These are phyloP conservation scores for Turritopsis rubra DNA, from an alignment of 30 jellyfish, hydroid and myxozoan species.

Conservation along the genomic window DNA sequence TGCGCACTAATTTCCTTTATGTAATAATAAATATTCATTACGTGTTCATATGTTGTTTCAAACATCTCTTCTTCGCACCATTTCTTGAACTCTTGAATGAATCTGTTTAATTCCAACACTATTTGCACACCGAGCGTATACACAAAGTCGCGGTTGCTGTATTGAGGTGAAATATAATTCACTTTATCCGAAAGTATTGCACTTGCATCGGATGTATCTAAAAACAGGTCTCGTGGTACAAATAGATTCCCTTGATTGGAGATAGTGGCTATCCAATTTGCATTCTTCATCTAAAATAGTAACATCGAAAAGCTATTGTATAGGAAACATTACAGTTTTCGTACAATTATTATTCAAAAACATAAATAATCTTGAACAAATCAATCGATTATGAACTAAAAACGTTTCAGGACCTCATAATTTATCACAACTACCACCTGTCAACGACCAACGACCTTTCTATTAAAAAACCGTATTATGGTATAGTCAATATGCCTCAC, in stretches of 20 bases:
- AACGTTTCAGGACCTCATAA: too few species aligned
- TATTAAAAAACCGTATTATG: too few species aligned
- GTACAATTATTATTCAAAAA: too few species aligned
- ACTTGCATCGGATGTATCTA: background rate
- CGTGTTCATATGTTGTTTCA: constrained; percentile 51
- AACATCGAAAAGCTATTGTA: background rate
- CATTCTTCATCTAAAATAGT: background rate
- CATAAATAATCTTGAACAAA: too few species aligned
- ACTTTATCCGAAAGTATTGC: constrained; percentile 31
- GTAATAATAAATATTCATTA: constrained; percentile 38
- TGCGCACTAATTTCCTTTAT: background rate
- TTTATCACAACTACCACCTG: too few species aligned
- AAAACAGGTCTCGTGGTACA: constrained; percentile 43
- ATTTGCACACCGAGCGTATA: constrained; percentile 37
- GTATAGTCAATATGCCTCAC: too few species aligned
- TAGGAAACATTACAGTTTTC: background rate
- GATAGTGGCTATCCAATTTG: constrained; percentile 8
- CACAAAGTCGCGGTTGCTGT: background rate
- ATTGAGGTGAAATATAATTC: constrained; percentile 4
- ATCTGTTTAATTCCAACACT: constrained; percentile 20
- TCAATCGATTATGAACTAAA: too few species aligned
- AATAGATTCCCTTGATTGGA: background rate
- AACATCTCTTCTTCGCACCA: constrained; percentile 50
- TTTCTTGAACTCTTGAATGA: constrained; percentile 24
- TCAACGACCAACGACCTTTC: too few species aligned